Base-by-base conservation (phyloP, 1,140 invertebrate species). In the Achatina immaculata region DNA sequence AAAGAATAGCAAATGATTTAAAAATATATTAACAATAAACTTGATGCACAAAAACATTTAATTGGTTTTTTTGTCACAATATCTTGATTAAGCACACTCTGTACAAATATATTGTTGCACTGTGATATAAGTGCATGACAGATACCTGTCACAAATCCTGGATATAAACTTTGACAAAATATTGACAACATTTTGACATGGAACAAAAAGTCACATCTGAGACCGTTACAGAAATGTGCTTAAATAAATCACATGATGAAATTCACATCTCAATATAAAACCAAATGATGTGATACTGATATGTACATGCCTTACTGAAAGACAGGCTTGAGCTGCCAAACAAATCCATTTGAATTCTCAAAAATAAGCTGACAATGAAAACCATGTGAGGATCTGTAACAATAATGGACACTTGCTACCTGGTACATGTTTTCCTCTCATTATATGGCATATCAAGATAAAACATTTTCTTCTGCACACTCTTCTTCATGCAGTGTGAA, bases 321-420 rank as follows among this genome's bases (percentile, higher is more conserved):
- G n/a, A 62, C n/a, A 62, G 58, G 31, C 58, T 21, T 14, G 51
- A 62, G 58, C 58, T 62, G 58, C 58, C 58, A 62, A 62, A 62
- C 4, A 31, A n/a, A n/a, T n/a, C n/a, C n/a, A n/a, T n/a, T n/a
- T n/a, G n/a, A n/a, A n/a, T n/a, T n/a, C n/a, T n/a, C n/a, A n/a
- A n/a, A n/a, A n/a, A n/a, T n/a, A n/a, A n/a, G n/a, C n/a, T n/a
- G n/a, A n/a, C n/a, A n/a, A n/a, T n/a, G n/a, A n/a, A n/a, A n/a
- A n/a, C n/a, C n/a, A n/a, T n/a, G n/a, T n/a, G n/a, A n/a, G n/a
- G n/a, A n/a, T n/a, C n/a, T n/a, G n/a, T n/a, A n/a, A n/a, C n/a
- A n/a, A n/a, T n/a, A n/a, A n/a, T n/a, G n/a, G n/a, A n/a, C n/a
- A n/a, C n/a, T n/a, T n/a, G n/a, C n/a, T n/a, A n/a, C n/a, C n/a